A percentile compares a stretch with the other conserved stretches of the same genome.
Conservation (phyloP, 1,140 invertebrate genomes). For the Sarcophaga peregrina region DNA sequence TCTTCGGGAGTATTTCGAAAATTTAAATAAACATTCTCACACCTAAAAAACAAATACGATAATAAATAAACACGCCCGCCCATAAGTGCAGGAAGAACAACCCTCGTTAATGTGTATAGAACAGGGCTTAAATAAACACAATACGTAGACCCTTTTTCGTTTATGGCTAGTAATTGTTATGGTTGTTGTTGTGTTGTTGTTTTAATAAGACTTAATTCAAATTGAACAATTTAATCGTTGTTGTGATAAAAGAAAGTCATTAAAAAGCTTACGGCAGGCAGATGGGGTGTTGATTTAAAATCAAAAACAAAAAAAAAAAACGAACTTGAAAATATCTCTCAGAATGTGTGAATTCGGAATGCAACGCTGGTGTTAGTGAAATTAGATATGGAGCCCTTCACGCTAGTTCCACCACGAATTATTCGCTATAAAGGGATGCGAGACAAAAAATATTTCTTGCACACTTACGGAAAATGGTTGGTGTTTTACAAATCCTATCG, state of each 20-base stretch:
- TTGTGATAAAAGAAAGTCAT: not conserved
- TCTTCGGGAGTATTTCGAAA: not conserved
- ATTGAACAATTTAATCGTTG: conserved; percentile 22
- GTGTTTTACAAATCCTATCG: too few relatives aligned
- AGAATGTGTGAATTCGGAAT: not conserved
- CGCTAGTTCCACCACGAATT: too few relatives aligned
- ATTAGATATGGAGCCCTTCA: not conserved
- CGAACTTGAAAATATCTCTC: not conserved
- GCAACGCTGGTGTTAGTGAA: not conserved
- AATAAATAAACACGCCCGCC: not conserved
- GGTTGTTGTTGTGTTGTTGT: too few relatives aligned
- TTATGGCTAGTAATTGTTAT: not conserved
- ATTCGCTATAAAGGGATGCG: too few relatives aligned
- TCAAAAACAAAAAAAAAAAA: too few relatives aligned
- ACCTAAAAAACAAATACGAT: not conserved
- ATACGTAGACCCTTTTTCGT: not conserved
- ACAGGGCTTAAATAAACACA: conserved; percentile 5
- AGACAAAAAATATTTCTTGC: too few relatives aligned
- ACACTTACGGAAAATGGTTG: too few relatives aligned
- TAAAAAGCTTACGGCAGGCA: not conserved
- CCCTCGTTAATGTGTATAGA: not conserved
- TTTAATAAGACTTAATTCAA: conserved; percentile 13
- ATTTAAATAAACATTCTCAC: conserved; percentile 8
- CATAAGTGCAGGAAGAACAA: not conserved
- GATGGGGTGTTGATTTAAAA: not conserved